Evolutionary conservation across 1,140 invertebrate genomes (phyloP), one percentile per base, ranked within the genome.

Genomic region (Fopius arisanus): DNA sequence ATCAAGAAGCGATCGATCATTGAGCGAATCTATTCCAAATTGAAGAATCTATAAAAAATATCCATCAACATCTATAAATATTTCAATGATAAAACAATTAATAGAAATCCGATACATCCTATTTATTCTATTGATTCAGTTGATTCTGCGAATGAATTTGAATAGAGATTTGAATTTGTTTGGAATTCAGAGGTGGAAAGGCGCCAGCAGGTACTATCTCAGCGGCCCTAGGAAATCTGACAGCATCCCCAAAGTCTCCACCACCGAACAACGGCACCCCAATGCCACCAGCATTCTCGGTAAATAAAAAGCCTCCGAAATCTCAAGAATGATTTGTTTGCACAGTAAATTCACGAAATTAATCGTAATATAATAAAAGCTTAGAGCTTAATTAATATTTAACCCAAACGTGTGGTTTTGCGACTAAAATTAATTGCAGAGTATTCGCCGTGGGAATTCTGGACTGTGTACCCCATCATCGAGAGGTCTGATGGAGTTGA

Each of bases 151-250:
- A n/a, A n/a, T n/a, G n/a, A n/a, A n/a, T n/a, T n/a, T n/a, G n/a
- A n/a, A n/a, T n/a, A n/a, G n/a, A n/a, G n/a, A n/a, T n/a, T n/a
- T n/a, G n/a, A n/a, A n/a, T 37, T 37, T 37, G 33, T 37, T 37
- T 37, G 33, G 5, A 4, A n/a, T 75, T 26, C 81, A 93, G 91
- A 54, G 90, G 90, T 78, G 88, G 88, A 14, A 91, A 90, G 82
- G 84, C 90, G 74, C 92, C 93, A 41, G 89, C 89, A 28, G 91
- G 90, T 80, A 89, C 91, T 2, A 92, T 93, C 73, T 91, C 92
- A 28, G 90, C 92, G 16, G 91, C 92, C 7, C 83, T 93, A 37
- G 84, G 89, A n/a, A 87, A 83, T 70, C 82, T 83, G 29, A 63
- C 48, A 33, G 29, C 82, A 73, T 86, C 90, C 19, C 89, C 91